Base-by-base conservation (phyloP, 2,797 vertebrate species). In the Lacerta viridis region DNA sequence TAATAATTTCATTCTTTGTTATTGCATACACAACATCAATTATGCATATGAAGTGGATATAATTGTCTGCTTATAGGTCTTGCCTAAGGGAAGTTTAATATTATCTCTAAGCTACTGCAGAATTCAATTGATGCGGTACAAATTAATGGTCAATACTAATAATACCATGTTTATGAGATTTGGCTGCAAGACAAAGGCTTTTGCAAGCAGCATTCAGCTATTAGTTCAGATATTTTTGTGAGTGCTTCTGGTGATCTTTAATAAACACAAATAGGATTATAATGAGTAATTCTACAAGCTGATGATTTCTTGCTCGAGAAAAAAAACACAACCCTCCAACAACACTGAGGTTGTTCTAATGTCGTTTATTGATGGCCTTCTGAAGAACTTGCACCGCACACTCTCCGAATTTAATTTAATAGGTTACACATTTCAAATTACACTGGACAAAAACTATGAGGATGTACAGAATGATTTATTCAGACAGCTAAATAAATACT, bases 131-230 rank as follows among this genome's bases (percentile, higher is more conserved):
- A 93, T 91, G 55, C n/a, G 87, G 86, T 91, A 64, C 80, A 95
- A 96, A 93, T 94, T 95, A 96, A 94, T 93, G 92, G 83, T 94
- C 93, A 94, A 89, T 95, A 84, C 23, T 93, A 95, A 93, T 95
- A 93, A 91, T 85, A 90, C 72, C 79, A 94, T 91, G 85, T 95
- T 95, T 93, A 93, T 88, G 91, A 93, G 90, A 94, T 93, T 92
- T 94, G 92, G 74, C 80, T 94, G 64, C 77, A 86, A 93, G 91
- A 92, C 68, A 92, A 88, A 95, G 78, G 75, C 61, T 66, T 86
- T 86, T 93, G 43, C 87, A 94, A 95, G 94, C 79, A 95, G 86
- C 39, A 88, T 91, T 92, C 55, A 92, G 91, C 91, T 92, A 93
- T 90, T 92, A 93, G 86, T 92, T 84, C 87, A 87, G 15, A 83